phyloP scores from a whole-genome alignment of 2,113 vertebrate species.

The Aphelocoma coerulescens region DNA sequence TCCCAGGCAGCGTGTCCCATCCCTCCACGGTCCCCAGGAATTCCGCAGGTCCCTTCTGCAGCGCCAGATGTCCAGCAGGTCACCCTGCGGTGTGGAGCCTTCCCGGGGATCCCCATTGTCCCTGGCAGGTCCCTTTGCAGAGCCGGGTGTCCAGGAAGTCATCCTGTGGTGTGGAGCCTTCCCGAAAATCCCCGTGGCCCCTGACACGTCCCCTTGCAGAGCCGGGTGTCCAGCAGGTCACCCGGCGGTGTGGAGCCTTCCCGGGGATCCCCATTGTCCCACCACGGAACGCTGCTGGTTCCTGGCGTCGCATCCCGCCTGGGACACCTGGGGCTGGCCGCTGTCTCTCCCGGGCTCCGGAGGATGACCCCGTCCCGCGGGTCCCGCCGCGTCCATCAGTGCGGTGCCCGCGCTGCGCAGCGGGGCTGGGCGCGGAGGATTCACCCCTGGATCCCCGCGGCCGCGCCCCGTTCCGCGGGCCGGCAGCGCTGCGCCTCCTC shows the following conservation, averaged over 20 bases:
- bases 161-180: neutral
- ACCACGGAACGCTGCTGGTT: neutral
- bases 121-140: neutral
- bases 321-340: neutral
- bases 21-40: rapidly evolving
- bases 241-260: neutral
- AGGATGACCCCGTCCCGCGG: neutral
- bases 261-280: neutral
- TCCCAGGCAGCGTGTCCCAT: neutral
- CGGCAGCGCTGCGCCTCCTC: conserved; percentile 75
- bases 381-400: neutral
- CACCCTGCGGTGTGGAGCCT: neutral
- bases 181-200: neutral
- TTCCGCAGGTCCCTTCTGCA: rapidly evolving
- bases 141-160: neutral
- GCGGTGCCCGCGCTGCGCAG: neutral
- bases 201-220: neutral
- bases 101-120: neutral
- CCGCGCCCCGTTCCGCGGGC: neutral
- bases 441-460: conserved; percentile 39
- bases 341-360: too few species aligned
- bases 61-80: rapidly evolving
- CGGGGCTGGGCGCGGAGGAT: neutral
- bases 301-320: neutral
- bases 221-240: rapidly evolving